phyloP scores from a whole-genome alignment of 2,797 vertebrate species.

The Gymnopithys bicolor region DNA sequence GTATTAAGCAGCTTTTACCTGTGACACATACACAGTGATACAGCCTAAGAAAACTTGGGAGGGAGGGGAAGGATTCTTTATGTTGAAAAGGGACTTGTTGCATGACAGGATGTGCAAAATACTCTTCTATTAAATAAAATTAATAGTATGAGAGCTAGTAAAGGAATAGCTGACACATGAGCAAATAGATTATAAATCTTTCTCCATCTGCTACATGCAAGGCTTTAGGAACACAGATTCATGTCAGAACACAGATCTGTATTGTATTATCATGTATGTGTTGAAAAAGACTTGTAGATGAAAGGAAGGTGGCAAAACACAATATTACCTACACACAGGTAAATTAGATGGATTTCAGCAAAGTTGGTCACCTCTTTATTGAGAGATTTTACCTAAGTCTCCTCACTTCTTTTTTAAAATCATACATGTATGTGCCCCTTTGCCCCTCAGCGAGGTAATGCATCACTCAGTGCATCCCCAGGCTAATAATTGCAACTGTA shows the following conservation, averaged over 20 bases:
- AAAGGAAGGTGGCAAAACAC: not conserved
- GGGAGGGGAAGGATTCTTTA: not conserved
- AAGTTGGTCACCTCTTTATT: not conserved
- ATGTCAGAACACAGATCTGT: not conserved
- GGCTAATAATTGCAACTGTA: not conserved
- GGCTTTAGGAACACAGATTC: not conserved
- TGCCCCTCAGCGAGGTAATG: not conserved
- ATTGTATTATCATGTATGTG: not conserved
- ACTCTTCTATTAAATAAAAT: conserved; percentile 10
- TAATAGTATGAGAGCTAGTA: not conserved
- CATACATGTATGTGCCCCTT: not conserved
- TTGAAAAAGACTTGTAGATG: not conserved
- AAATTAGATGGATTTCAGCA: not conserved
- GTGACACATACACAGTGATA: not conserved
- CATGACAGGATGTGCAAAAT: not conserved
- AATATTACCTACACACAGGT: not conserved
- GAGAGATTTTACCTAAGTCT: not conserved
- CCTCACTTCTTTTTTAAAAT: not conserved
- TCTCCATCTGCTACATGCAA: not conserved
- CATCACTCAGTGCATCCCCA: not conserved
- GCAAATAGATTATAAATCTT: not conserved
- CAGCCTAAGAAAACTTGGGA: not conserved
- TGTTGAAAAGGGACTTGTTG: not conserved
- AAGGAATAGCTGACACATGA: not conserved
- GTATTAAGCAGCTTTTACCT: not conserved